A percentile compares a stretch with the other conserved stretches of the same genome.
These are phyloP conservation scores for Ursus arctos DNA, from an alignment of 2,113 vertebrate genomes.

Conservation along the genomic window DNA sequence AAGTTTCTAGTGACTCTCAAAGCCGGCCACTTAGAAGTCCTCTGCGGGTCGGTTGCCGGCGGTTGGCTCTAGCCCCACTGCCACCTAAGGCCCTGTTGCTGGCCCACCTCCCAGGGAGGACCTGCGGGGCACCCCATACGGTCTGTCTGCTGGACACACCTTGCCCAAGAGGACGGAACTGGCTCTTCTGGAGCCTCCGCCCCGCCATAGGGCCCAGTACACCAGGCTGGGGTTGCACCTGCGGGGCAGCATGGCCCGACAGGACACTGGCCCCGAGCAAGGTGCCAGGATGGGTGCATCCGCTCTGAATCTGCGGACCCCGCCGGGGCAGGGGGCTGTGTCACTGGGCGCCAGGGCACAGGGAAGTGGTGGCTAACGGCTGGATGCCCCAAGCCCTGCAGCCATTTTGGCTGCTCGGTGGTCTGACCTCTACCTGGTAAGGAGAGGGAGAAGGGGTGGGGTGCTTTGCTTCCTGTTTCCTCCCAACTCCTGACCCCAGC, in stretches of 20 bases:
- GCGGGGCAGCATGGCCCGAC: not conserved
- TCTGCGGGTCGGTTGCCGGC: not conserved
- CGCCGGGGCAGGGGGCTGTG: not conserved
- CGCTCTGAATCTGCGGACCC: not conserved
- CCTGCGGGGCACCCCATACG: not conserved
- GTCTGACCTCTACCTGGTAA: conserved; percentile 43
- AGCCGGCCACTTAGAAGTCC: not conserved
- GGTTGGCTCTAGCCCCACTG: not conserved
- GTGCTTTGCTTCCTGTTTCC: conserved; percentile 61
- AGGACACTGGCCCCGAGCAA: not conserved
- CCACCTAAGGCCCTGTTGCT: not conserved
- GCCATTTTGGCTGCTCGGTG: not conserved
- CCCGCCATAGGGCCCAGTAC: not conserved
- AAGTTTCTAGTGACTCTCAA: conserved; percentile 27
- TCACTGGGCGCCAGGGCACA: not conserved
- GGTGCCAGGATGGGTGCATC: not conserved
- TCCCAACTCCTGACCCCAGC: conserved; percentile 74
- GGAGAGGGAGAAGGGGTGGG: not conserved
- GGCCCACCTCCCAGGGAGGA: not conserved
- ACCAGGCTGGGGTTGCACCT: not conserved
- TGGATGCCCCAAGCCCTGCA: not conserved
- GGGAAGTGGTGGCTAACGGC: not conserved
- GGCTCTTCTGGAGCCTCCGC: not conserved
- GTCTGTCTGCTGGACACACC: not conserved
- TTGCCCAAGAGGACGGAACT: conserved; percentile 8